These are phyloP conservation scores for Pygathrix nemaeus DNA, from an alignment of 2,113 vertebrate species.

Conservation along the genomic window DNA sequence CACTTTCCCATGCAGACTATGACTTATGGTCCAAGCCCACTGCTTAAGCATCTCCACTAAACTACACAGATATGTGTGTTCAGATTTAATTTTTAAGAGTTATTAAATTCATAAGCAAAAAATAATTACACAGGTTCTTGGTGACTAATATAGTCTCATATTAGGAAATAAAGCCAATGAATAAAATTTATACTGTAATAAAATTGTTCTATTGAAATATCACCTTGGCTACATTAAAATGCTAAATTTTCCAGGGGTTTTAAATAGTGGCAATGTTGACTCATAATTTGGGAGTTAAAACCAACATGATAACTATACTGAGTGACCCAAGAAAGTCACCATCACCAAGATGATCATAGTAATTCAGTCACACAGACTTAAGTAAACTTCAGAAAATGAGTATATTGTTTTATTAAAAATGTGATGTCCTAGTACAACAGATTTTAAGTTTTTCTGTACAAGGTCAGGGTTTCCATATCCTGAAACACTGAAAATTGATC, in stretches of 20 bases:
- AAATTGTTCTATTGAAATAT: conserved; percentile 14
- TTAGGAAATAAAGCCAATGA: conserved; percentile 15
- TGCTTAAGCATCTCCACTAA: not conserved
- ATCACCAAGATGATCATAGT: not conserved
- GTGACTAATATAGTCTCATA: not conserved
- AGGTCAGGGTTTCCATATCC: not conserved
- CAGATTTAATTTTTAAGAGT: not conserved
- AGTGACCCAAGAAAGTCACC: not conserved
- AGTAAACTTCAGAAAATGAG: not conserved
- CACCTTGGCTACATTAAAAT: conserved; percentile 22
- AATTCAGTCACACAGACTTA: conserved; percentile 6
- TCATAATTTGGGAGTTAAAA: conserved; percentile 44
- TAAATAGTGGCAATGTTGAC: not conserved
- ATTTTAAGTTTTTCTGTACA: not conserved
- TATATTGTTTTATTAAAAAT: not conserved
- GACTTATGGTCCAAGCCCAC: not conserved
- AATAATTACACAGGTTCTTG: not conserved
- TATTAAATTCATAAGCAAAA: conserved; percentile 37
- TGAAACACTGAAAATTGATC: not conserved
- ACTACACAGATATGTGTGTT: not conserved
- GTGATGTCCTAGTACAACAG: not conserved
- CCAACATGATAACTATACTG: not conserved
- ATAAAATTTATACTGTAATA: conserved; percentile 17
- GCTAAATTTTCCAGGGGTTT: not conserved
- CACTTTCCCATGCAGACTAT: not conserved